Conservation (phyloP, 2,113 vertebrate genomes). For the Cheilinus undulatus region DNA sequence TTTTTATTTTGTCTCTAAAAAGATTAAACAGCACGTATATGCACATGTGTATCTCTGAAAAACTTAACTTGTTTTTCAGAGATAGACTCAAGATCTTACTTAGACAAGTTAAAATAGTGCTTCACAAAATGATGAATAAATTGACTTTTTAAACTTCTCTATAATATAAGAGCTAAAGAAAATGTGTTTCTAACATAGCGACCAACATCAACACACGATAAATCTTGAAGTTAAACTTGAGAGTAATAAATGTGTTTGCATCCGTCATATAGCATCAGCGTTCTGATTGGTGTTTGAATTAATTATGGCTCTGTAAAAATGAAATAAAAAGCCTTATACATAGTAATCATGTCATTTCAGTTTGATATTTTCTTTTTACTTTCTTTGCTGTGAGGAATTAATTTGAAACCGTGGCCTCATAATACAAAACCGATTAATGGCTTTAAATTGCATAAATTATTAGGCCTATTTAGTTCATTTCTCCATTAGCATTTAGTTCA, state of each 20-base stretch:
- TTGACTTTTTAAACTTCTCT: constrained; percentile 5
- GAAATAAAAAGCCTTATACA: no score
- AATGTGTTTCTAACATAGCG: background rate
- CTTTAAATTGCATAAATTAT: background rate
- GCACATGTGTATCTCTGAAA: background rate
- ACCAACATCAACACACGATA: background rate
- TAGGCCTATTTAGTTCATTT: background rate
- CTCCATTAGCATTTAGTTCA: background rate
- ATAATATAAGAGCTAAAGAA: background rate
- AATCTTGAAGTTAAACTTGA: background rate
- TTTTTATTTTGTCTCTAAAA: no score
- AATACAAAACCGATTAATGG: constrained; percentile 2
- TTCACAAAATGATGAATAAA: no score
- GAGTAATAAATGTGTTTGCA: background rate
- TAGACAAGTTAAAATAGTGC: no score
- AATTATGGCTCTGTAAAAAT: background rate
- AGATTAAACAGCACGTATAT: no score
- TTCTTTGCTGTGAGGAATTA: no score
- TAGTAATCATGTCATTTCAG: no score
- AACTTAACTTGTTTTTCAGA: background rate
- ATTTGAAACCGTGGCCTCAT: background rate
- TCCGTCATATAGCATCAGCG: background rate
- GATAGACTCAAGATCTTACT: background rate
- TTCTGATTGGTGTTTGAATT: background rate
- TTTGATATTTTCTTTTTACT: no score